Percentiles rank a stretch among this genome's conserved stretches.
Conservation (phyloP, 2,113 vertebrate genomes). For the Aepyceros melampus region DNA sequence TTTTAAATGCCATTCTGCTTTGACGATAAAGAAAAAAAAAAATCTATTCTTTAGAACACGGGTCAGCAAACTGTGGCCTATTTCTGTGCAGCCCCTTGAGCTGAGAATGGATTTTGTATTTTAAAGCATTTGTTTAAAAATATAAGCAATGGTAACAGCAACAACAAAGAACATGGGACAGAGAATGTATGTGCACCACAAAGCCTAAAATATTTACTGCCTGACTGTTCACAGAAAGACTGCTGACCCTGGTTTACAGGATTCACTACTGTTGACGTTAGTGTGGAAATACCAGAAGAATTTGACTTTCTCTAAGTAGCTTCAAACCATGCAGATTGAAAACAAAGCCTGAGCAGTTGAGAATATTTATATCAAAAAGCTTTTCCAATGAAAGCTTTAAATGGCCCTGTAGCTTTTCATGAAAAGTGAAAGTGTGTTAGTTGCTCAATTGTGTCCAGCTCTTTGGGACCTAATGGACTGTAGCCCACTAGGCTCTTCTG, state of each 20-base stretch:
- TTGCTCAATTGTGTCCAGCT: background rate
- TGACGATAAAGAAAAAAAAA: background rate
- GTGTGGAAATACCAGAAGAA: background rate
- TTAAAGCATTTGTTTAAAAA: background rate
- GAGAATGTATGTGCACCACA: background rate
- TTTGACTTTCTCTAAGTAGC: background rate
- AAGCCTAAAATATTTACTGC: background rate
- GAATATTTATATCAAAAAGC: background rate
- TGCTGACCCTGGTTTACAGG: background rate
- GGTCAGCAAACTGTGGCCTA: background rate
- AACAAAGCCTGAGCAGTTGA: background rate
- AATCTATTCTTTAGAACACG: background rate
- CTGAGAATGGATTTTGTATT: background rate
- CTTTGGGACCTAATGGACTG: background rate
- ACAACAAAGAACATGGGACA: background rate
- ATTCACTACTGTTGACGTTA: background rate
- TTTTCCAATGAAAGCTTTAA: slow-evolving; percentile 7
- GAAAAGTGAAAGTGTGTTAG: background rate
- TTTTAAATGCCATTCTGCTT: background rate
- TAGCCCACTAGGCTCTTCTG: background rate
- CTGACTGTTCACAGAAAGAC: background rate
- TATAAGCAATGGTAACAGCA: background rate
- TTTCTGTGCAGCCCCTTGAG: background rate
- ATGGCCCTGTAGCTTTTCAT: background rate
- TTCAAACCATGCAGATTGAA: background rate